Conservation (phyloP, 1,140 invertebrate genomes). For the Trichomalopsis sarcophagae region DNA sequence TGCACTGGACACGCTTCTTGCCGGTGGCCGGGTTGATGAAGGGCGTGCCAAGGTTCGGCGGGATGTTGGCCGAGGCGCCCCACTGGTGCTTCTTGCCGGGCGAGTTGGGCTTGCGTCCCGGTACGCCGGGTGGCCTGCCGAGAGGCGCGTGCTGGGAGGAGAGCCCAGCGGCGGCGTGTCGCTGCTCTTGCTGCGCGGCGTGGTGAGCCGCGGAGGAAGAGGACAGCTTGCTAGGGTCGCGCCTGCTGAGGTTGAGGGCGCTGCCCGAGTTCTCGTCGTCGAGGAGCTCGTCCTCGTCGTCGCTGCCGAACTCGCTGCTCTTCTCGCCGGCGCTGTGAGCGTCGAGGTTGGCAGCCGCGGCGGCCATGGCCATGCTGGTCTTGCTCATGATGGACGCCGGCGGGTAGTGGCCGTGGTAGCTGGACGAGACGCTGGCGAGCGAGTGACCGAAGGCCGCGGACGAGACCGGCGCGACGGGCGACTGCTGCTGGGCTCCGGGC, state of each 20-base stretch:
- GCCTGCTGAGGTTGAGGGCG: slow-evolving; percentile 82
- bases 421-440: slow-evolving; percentile 58
- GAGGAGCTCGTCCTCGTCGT: slow-evolving; percentile 64
- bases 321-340: slow-evolving; percentile 62
- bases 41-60: slow-evolving; percentile 90
- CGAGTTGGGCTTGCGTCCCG: slow-evolving; percentile 86
- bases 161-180: slow-evolving; percentile 25
- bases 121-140: slow-evolving; percentile 73
- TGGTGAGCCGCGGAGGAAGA: slow-evolving; percentile 64
- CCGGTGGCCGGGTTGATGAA: slow-evolving; percentile 94
- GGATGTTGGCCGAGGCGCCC: slow-evolving; percentile 84
- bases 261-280: slow-evolving; percentile 77
- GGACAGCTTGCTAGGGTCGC: slow-evolving; percentile 67
- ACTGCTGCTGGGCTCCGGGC: slow-evolving; percentile 48
- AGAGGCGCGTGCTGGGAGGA: slow-evolving; percentile 58
- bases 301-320: slow-evolving; percentile 76
- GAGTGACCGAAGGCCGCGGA: slow-evolving; percentile 68
- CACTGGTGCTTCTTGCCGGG: slow-evolving; percentile 91
- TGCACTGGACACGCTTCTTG: slow-evolving; percentile 98
- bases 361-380: slow-evolving; percentile 55
- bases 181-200: slow-evolving; percentile 55
- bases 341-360: slow-evolving; percentile 35
- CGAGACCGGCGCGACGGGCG: slow-evolving; percentile 69
- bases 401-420: slow-evolving; percentile 68
- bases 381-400: slow-evolving; percentile 64